Conservation (phyloP, 2,113 vertebrate genomes). For the Marcusenius ussheri region DNA sequence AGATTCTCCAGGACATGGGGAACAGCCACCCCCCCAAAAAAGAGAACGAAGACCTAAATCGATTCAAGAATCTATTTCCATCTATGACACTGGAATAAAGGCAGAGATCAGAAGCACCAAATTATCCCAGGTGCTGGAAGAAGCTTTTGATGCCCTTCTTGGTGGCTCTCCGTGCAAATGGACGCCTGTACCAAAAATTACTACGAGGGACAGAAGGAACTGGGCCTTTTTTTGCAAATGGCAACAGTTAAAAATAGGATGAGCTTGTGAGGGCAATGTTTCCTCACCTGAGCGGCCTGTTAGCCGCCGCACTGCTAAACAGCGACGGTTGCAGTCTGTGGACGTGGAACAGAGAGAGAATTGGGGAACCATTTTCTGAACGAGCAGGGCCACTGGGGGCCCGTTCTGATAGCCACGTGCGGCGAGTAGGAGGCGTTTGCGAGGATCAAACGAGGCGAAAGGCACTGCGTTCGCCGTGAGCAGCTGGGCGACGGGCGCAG, state of each 20-base stretch:
- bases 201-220: constrained; percentile 1
- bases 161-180: neutral
- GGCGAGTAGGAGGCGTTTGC: neutral
- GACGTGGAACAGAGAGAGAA: neutral
- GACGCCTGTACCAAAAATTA: neutral
- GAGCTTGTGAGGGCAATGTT: neutral
- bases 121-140: neutral
- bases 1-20: neutral
- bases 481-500: neutral
- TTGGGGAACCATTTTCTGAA: neutral
- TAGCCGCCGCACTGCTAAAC: neutral
- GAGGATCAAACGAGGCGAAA: neutral
- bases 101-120: neutral
- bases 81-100: neutral
- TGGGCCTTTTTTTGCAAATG: constrained; percentile 14
- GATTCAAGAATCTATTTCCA: neutral
- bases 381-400: neutral
- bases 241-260: constrained; percentile 9
- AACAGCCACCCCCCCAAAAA: neutral
- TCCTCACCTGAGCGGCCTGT: neutral
- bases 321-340: neutral
- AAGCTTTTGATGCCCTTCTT: neutral
- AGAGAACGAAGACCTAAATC: neutral
- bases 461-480: neutral
- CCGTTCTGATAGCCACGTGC: neutral